These are phyloP conservation scores for Hemichromis elongatus DNA, from an alignment of 2,113 vertebrate genomes.

Conservation along the genomic window DNA sequence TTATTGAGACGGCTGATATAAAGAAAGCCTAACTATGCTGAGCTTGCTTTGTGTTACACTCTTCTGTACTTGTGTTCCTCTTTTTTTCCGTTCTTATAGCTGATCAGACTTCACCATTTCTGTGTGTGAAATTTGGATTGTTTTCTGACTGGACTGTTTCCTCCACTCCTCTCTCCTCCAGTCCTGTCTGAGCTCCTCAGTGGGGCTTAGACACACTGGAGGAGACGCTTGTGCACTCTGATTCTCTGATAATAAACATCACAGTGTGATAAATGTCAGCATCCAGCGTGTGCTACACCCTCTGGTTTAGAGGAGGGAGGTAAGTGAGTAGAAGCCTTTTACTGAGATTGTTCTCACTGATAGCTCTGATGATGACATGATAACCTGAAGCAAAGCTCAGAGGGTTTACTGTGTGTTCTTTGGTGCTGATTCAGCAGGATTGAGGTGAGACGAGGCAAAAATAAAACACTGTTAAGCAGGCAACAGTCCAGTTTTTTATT, in stretches of 20 bases:
- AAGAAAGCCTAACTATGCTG: too few relatives aligned
- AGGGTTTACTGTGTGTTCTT: background rate
- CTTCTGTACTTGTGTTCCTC: too few relatives aligned
- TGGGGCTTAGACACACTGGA: accelerated
- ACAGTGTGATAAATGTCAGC: background rate
- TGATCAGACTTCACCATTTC: too few relatives aligned
- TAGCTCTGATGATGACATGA: accelerated
- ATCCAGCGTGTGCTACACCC: background rate
- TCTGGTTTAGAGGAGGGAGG: too few relatives aligned
- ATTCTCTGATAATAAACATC: accelerated
- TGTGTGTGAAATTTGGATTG: too few relatives aligned
- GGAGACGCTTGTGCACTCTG: background rate
- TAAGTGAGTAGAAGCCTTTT: background rate
- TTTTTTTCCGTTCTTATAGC: too few relatives aligned
- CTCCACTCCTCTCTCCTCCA: background rate
- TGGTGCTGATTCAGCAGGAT: background rate
- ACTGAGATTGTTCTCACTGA: background rate
- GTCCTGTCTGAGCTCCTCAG: background rate
- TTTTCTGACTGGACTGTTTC: too few relatives aligned
- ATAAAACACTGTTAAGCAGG: accelerated
- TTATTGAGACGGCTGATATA: too few relatives aligned
- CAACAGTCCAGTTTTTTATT: background rate
- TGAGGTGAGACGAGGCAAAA: accelerated
- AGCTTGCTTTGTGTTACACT: too few relatives aligned
- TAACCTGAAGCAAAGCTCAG: background rate